Percentiles rank a stretch among this genome's conserved stretches.
phyloP scores from a whole-genome alignment of 2,113 vertebrate species.

The Microcebus ravelobensis region DNA sequence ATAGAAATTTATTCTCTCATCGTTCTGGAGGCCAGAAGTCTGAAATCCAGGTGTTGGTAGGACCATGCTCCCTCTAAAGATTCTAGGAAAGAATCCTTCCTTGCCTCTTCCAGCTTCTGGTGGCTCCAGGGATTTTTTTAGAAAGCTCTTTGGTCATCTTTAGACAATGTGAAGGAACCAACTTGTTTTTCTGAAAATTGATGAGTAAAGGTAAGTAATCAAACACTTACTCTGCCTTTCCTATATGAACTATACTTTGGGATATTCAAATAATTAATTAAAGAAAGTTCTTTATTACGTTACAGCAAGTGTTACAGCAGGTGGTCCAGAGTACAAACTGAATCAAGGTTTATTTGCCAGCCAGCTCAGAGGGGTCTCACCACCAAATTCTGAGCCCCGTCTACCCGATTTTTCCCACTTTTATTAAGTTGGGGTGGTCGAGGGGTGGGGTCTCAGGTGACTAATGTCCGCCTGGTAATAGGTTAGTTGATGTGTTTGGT shows the following conservation, averaged over 20 bases:
- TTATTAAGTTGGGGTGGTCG: no score
- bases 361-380: no score
- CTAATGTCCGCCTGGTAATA: no score
- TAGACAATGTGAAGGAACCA: background rate
- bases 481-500: no score
- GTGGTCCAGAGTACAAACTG: no score
- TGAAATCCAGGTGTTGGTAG: background rate
- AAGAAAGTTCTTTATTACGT: background rate
- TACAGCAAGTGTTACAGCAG: no score
- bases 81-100: background rate
- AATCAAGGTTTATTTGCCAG: no score
- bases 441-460: no score
- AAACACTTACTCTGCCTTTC: background rate
- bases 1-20: background rate
- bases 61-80: background rate
- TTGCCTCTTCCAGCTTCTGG: background rate
- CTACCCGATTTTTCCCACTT: no score
- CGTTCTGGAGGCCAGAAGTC: background rate
- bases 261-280: slow-evolving; percentile 37
- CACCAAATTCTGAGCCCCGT: no score
- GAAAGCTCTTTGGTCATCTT: slow-evolving; percentile 15
- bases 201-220: background rate
- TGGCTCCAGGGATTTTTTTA: background rate
- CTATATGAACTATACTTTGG: background rate
- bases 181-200: slow-evolving; percentile 7